Evolutionary conservation across 2,797 vertebrate genomes (phyloP), one percentile per base, ranked within the genome.

Genomic region (Margarornis squamiger): DNA sequence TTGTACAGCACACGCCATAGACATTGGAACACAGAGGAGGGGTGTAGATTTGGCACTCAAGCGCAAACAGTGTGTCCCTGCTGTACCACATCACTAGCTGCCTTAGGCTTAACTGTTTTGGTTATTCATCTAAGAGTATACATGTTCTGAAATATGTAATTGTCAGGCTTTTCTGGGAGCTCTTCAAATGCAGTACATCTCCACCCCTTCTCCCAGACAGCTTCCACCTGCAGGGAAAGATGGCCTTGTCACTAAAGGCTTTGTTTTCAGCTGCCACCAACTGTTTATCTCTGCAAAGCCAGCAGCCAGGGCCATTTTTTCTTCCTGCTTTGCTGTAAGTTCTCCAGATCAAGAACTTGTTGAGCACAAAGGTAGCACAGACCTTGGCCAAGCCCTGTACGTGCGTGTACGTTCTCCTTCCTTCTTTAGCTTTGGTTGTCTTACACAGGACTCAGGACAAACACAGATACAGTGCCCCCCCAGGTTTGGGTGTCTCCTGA

Each of bases 361-460:
- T 66, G 19, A 80, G 45, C 29, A 17, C 0, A 2, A 62, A 70
- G 65, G 30, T 4, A 79, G 39, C 82, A 52, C 0, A 0, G 36
- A 52, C 57, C 32, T 59, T 11, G 27, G 36, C 46, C 72, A 71
- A 71, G 45, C 36, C 58, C 41, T 26, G 12, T 9, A 39, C 2
- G 1, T 4, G 19, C 3, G 8, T 1, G 3, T 26, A 43, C 10
- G 2, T 36, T 49, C 8, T 49, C 48, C 36, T 45, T 59, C 66
- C 36, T 68, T 39, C 12, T 20, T 90, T 62, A 3, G 0, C 77
- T 89, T 75, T 92, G 94, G 58, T 89, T 98, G 77, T 98, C 98
- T 86, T 95, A 94, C 23, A 90, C 90, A 82, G 95, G 92, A 55
- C 80, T 97, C 0, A 3, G 91, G 20, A 98, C 96, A 11, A 98